Conservation (phyloP, 2,888 invertebrate species). For the Agriopis marginaria region DNA sequence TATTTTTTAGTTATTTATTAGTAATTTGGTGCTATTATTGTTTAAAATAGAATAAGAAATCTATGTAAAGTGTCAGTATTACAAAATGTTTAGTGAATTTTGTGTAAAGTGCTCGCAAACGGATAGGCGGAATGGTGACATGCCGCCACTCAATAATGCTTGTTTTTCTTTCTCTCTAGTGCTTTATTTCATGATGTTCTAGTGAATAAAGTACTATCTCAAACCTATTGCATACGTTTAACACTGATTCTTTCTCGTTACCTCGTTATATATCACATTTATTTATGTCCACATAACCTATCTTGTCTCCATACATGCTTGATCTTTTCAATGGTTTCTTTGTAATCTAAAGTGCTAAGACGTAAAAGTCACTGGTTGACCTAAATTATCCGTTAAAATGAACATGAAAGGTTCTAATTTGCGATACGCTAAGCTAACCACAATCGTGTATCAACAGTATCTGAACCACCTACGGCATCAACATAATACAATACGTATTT, state of each 20-base stretch:
- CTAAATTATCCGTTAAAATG: too few relatives aligned
- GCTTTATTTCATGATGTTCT: conserved; percentile 11
- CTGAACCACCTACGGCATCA: too few relatives aligned
- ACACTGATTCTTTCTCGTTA: conserved; percentile 4
- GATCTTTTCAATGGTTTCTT: conserved; percentile 2
- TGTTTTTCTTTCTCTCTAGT: conserved; percentile 43
- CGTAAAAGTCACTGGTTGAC: too few relatives aligned
- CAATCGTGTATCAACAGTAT: too few relatives aligned
- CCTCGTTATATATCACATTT: conserved; percentile 24
- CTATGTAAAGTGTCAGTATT: conserved; percentile 60
- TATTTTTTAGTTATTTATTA: conserved; percentile 63
- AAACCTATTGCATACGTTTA: background rate
- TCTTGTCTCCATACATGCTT: conserved; percentile 6
- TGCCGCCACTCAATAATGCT: conserved; percentile 59
- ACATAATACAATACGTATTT: too few relatives aligned
- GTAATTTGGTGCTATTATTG: conserved; percentile 58
- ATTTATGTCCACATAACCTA: conserved; percentile 54
- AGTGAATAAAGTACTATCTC: too few relatives aligned
- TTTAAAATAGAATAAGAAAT: conserved; percentile 50
- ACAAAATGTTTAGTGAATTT: conserved; percentile 55
- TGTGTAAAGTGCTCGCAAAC: conserved; percentile 63
- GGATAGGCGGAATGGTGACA: conserved; percentile 55
- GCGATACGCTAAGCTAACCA: too few relatives aligned
- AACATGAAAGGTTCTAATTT: too few relatives aligned
- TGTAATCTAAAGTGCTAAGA: too few relatives aligned